Evolutionary conservation across 2,888 invertebrate genomes (phyloP), one percentile per base, ranked within the genome.

Genomic region (Amblyteles armatorius): DNA sequence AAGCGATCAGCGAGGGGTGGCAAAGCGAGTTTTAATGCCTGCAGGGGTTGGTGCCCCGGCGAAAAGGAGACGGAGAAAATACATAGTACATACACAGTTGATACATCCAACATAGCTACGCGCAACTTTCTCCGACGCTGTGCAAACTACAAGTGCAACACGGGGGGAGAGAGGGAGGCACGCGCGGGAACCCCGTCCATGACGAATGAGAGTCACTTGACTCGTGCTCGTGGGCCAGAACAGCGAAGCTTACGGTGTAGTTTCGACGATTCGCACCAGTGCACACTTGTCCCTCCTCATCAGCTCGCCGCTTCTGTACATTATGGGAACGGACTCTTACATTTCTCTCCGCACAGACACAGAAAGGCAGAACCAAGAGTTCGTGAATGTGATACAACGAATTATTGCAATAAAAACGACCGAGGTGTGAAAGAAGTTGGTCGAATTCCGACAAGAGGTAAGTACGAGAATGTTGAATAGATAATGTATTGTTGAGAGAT

Each of bases 11-110:
- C 29, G 73, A 80, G 81, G 60, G 78, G 55, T 86, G 83, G 86
- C 88, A 89, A 89, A 90, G 89, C 89, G 88, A 87, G 90, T 91
- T 90, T 90, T 88, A 90, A 90, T 89, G 89, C 87, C 87, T 81
- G 86, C 67, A 79, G 72, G 68, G 82, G 69, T 40, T 33, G 36
- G 33, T 65, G 26, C 65, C 48, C 22, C 22, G 57, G 33, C 65
- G 73, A 72, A 55, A 71, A 52, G 74, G 44, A 60, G 63, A 63
- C 29, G 63, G 63, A 16, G 33, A 33, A 33, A 63, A 63, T 33
- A n/a, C 63, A 16, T 33, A 11, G 52, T 68, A 81, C 13, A 48
- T 16, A 16, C 19, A 52, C n/a, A 48, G n/a, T 40, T 48, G 68
- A 36, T 29, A 44, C 44, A 55, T 71, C 52, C 68, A 72, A 16